Conservation (phyloP, 2,888 invertebrate species). For the Tenthredo livida region DNA sequence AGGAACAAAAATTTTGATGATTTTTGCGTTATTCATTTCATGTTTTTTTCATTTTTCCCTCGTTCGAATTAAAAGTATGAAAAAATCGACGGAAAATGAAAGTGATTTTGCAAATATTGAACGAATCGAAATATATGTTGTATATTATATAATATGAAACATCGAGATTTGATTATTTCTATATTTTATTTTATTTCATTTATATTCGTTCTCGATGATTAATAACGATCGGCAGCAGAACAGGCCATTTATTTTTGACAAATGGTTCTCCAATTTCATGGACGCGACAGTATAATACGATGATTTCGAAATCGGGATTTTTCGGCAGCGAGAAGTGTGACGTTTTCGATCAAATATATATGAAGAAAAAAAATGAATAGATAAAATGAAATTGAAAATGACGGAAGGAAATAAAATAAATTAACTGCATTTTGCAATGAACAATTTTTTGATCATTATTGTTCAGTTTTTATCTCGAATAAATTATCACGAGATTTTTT, state of each 20-base stretch:
- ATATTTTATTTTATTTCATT: background rate
- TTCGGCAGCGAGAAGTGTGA: background rate
- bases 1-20: background rate
- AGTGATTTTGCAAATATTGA: too few species aligned
- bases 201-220: slow-evolving; percentile 19
- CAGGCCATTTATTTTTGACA: slow-evolving; percentile 15
- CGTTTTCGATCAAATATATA: background rate
- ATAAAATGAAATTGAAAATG: background rate
- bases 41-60: background rate
- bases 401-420: background rate
- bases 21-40: background rate
- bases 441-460: background rate
- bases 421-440: background rate
- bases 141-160: background rate
- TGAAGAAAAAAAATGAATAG: background rate
- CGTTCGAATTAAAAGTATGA: too few species aligned
- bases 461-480: background rate
- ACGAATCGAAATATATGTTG: background rate
- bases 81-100: too few species aligned
- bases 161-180: background rate
- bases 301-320: background rate
- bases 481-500: background rate
- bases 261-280: slow-evolving; percentile 20
- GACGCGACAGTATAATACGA: background rate
- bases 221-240: slow-evolving; percentile 29